phyloP scores from a whole-genome alignment of 2,888 invertebrate species.

The Dolichomitus sp. region DNA sequence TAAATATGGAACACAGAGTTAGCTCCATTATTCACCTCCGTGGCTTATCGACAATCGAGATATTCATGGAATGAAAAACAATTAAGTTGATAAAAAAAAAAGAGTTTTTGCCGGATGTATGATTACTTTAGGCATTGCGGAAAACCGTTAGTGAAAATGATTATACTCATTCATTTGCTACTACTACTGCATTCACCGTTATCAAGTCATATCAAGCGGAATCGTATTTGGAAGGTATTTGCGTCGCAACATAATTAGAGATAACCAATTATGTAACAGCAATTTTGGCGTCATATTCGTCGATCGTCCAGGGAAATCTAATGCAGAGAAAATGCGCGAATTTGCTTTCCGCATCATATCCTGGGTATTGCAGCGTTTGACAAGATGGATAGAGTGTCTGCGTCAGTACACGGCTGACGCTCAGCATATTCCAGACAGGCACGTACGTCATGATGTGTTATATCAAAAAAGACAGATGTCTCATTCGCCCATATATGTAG shows the following conservation, averaged over 20 bases:
- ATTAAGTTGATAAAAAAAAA: background rate
- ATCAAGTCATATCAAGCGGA: background rate
- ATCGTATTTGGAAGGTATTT: background rate
- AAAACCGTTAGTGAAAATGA: background rate
- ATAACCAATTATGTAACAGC: conserved; percentile 3
- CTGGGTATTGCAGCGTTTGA: background rate
- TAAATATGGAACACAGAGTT: no score
- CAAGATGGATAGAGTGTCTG: background rate
- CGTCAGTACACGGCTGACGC: background rate
- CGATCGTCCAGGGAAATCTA: conserved; percentile 5
- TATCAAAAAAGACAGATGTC: background rate
- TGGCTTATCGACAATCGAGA: no score
- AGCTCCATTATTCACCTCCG: no score
- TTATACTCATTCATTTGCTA: background rate
- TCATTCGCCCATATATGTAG: background rate
- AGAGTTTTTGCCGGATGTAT: no score
- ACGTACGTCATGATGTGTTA: background rate
- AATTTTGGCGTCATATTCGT: background rate
- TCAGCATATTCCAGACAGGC: background rate
- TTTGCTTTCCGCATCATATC: background rate
- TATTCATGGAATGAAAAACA: no score
- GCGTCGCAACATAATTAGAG: background rate
- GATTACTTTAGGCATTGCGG: no score
- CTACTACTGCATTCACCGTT: background rate
- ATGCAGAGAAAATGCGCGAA: background rate